Conservation (phyloP, 2,888 invertebrate species). For the Tipula helvola region DNA sequence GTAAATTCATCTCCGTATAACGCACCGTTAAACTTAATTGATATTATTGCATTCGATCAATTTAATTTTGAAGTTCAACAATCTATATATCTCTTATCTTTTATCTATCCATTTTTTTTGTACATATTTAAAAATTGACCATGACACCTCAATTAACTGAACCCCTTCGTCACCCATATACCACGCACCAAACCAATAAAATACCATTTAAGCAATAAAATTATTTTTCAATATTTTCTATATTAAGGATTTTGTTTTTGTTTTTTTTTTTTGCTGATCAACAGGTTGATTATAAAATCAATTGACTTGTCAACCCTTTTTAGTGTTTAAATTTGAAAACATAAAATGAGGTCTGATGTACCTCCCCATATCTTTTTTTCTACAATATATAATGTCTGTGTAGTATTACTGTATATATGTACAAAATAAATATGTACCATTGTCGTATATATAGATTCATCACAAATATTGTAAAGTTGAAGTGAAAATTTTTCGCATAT, state of each 20-base stretch:
- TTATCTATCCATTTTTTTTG: background rate
- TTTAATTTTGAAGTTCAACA: background rate
- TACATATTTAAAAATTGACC: background rate
- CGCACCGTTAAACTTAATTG: background rate
- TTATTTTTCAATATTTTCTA: background rate
- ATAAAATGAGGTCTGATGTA: background rate
- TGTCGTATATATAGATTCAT: background rate
- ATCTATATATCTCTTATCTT: background rate
- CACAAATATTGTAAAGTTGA: background rate
- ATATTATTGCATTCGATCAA: background rate
- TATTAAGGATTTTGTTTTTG: background rate
- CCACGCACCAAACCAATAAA: background rate
- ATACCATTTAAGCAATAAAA: background rate
- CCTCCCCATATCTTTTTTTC: background rate
- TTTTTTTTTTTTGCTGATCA: background rate
- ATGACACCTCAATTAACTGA: background rate
- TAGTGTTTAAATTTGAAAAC: background rate
- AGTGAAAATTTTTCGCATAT: background rate
- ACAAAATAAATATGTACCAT: background rate
- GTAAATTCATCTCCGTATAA: background rate
- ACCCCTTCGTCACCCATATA: background rate
- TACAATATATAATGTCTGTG: background rate
- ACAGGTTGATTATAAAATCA: constrained; percentile 4
- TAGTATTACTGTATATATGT: background rate
- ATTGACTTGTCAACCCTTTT: constrained; percentile 4